These are phyloP conservation scores for Conus canariensis DNA, from an alignment of 2,888 invertebrate genomes.

Conservation along the genomic window DNA sequence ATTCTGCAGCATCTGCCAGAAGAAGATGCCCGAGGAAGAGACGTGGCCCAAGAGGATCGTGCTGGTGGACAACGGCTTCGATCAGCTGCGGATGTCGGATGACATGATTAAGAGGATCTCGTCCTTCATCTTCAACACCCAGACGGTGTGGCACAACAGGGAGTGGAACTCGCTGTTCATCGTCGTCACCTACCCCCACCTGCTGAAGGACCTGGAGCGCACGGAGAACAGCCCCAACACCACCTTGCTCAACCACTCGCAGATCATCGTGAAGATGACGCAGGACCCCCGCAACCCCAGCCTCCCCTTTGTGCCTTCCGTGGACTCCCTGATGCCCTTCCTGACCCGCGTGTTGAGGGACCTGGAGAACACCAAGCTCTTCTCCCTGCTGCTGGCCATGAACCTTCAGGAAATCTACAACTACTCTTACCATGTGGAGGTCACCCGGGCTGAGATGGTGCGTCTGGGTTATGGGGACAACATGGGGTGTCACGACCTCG, in stretches of 20 bases:
- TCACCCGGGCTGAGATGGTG: not conserved
- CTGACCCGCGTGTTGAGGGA: conserved; percentile 22
- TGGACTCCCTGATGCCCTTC: conserved; percentile 22
- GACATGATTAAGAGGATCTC: not conserved
- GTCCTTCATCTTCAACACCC: conserved; percentile 17
- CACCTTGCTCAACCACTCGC: not conserved
- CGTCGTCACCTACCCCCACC: conserved; percentile 8
- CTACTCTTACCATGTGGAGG: not conserved
- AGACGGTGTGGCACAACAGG: not conserved
- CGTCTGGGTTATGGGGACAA: not conserved
- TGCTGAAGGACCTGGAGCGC: not conserved
- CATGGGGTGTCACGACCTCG: not conserved
- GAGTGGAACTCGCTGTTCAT: conserved; percentile 21
- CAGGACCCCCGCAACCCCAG: not conserved
- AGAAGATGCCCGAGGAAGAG: not conserved
- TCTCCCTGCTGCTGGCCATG: conserved; percentile 10
- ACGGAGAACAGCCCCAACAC: not conserved
- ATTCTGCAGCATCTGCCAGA: not conserved
- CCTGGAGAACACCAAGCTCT: not conserved
- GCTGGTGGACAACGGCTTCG: not conserved
- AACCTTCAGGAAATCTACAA: not conserved
- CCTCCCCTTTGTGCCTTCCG: not conserved
- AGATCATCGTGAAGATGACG: not conserved
- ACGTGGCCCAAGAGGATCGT: conserved; percentile 10
- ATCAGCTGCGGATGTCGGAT: not conserved